Percentiles rank a stretch among this genome's conserved stretches.
phyloP scores from a whole-genome alignment of 2,113 vertebrate genomes.

The Melospiza melodia region DNA sequence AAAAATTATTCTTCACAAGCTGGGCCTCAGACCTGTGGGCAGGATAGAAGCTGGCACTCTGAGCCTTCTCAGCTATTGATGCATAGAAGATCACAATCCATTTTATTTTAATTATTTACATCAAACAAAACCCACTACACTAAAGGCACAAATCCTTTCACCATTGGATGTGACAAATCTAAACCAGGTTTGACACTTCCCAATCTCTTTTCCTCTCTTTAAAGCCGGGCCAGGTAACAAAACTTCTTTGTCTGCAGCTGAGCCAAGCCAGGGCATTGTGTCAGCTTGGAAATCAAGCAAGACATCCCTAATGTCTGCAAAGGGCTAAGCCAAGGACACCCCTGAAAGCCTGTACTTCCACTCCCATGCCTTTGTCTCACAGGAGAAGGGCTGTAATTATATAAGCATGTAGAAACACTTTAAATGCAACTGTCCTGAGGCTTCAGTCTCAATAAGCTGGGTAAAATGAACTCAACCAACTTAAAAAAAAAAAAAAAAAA shows the following conservation, averaged over 20 bases:
- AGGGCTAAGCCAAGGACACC: background rate
- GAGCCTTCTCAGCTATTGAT: background rate
- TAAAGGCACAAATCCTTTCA: background rate
- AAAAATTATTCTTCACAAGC: background rate
- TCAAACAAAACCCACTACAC: background rate
- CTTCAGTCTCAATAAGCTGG: background rate
- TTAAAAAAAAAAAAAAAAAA: background rate
- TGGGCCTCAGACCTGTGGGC: background rate
- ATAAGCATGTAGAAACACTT: slow-evolving; percentile 26
- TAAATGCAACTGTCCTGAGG: slow-evolving; percentile 43
- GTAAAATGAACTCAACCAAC: slow-evolving; percentile 47
- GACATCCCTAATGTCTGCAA: background rate
- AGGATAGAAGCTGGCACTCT: background rate
- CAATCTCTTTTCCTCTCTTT: background rate
- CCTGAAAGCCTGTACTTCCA: background rate
- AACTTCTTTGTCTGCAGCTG: background rate
- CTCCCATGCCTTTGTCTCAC: background rate
- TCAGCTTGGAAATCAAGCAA: background rate
- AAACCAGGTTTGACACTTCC: background rate
- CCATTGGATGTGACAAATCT: background rate
- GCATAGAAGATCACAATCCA: background rate
- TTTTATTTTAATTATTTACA: background rate
- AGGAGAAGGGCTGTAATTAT: slow-evolving; percentile 56
- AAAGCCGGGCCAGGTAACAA: background rate
- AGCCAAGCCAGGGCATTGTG: background rate